These are phyloP conservation scores for Epirrhoe alternata DNA, from an alignment of 2,888 invertebrate species.

Conservation along the genomic window DNA sequence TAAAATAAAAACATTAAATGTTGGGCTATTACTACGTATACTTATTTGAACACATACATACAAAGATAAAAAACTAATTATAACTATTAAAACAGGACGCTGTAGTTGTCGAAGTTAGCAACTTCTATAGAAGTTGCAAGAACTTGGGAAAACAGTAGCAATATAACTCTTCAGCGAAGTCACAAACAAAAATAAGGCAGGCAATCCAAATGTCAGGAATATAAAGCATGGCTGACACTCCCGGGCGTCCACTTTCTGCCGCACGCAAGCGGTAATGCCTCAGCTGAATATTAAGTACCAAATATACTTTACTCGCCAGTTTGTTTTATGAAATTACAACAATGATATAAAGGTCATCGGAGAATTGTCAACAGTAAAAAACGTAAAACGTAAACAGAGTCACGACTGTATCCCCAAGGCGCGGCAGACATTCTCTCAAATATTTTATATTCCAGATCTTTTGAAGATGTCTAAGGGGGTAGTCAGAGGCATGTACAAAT, in stretches of 20 bases:
- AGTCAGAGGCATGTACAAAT: no score
- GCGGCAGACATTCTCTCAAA: no score
- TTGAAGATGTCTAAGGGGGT: no score
- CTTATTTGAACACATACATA: no score
- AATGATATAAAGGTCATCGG: not conserved
- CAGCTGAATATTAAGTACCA: slow-evolving; percentile 41
- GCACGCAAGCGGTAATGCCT: slow-evolving; percentile 40
- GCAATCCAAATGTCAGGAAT: slow-evolving; percentile 44
- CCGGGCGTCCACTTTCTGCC: slow-evolving; percentile 37
- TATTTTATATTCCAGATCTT: no score
- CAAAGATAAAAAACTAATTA: no score
- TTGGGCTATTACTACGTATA: no score
- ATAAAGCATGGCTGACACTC: slow-evolving; percentile 43
- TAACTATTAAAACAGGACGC: no score
- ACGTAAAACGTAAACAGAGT: no score
- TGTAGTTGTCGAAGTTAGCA: no score
- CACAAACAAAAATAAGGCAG: slow-evolving; percentile 33
- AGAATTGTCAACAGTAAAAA: not conserved
- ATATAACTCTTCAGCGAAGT: slow-evolving; percentile 13
- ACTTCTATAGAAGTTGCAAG: not conserved
- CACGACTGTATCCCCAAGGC: no score
- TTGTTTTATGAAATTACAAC: not conserved
- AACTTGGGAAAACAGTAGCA: not conserved
- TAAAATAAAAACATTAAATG: no score
- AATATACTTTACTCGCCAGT: not conserved